Conservation (phyloP, 2,888 invertebrate genomes). For the Meloe dianella region DNA sequence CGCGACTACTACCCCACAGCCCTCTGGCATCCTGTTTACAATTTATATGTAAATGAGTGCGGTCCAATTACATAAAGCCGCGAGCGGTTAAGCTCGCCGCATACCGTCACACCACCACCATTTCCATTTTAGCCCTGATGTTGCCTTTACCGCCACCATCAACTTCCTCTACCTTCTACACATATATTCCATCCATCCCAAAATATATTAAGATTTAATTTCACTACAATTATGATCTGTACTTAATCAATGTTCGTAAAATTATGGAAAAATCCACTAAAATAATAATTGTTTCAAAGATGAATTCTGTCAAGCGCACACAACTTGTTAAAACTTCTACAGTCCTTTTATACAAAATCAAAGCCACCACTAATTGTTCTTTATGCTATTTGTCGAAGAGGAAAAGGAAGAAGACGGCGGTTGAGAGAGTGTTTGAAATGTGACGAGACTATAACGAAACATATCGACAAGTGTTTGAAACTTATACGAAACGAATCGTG, state of each 20-base stretch:
- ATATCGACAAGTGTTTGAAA: background rate
- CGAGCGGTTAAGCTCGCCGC: conserved; percentile 33
- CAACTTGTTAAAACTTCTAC: conserved; percentile 30
- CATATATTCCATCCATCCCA: conserved; percentile 4
- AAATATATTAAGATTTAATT: conserved; percentile 29
- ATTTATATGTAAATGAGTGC: conserved; percentile 51
- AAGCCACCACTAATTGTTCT: conserved; percentile 31
- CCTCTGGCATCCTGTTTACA: conserved; percentile 41
- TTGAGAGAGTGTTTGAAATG: no score
- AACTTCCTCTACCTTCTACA: background rate
- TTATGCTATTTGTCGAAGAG: conserved; percentile 19
- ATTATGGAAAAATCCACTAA: conserved; percentile 20
- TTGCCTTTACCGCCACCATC: background rate
- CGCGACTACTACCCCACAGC: background rate
- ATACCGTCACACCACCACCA: conserved; percentile 17
- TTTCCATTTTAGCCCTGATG: background rate
- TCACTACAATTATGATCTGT: conserved; percentile 26
- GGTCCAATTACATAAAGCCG: conserved; percentile 44
- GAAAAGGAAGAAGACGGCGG: background rate
- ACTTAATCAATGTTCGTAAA: conserved; percentile 24
- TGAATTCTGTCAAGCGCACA: conserved; percentile 7
- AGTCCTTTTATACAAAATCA: conserved; percentile 21
- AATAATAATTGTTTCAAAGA: background rate
- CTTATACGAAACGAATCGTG: background rate
- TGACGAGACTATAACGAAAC: background rate